Base-by-base conservation (phyloP, 1,140 invertebrate genomes). In the Drosophila ananassae region DNA sequence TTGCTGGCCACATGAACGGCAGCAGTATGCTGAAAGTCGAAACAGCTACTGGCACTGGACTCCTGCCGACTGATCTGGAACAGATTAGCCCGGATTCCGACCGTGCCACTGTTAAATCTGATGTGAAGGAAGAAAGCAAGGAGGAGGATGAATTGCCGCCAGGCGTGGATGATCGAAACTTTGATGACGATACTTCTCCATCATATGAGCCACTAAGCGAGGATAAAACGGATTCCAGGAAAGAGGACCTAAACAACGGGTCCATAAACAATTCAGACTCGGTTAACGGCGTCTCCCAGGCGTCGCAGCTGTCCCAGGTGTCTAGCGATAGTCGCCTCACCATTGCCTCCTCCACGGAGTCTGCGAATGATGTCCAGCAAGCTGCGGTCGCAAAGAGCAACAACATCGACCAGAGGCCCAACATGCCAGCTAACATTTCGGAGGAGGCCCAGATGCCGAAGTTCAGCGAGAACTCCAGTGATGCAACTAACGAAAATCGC, bases 81-180 rank as follows among this genome's bases (percentile, higher is more conserved):
- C 95, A 96, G 73, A 95, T 96, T 8, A 96, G 96, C 66, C 96
- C 96, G 4, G 95, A 95, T 57, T 96, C 95, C 0, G 95, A 95
- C 48, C 94, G 94, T 68, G 93, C 92, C 75, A 81, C 92, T 89
- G 85, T 93, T 91, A 91, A 94, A 92, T 64, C 92, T 58, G 87
- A 89, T 79, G 53, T 90, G 78, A 84, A 80, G 60, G 59, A 93
- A 64, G 91, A 93, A 17, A 73, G 59, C 13, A 83, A 79, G 21
- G 84, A 87, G 13, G 84, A 87, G 2, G 82, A 80, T 9, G 76
- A 82, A 2, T 47, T 82, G 22, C 74, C 84, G 1, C 79, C 82
- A 61, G 62, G 76, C 32, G 94, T 93, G 54, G 92, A 93, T 1
- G 93, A 63, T 21, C 30, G 54, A 22, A 63, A 63, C 55, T 63